Base-by-base conservation (phyloP, 2,797 vertebrate genomes). In the Discoglossus pictus region DNA sequence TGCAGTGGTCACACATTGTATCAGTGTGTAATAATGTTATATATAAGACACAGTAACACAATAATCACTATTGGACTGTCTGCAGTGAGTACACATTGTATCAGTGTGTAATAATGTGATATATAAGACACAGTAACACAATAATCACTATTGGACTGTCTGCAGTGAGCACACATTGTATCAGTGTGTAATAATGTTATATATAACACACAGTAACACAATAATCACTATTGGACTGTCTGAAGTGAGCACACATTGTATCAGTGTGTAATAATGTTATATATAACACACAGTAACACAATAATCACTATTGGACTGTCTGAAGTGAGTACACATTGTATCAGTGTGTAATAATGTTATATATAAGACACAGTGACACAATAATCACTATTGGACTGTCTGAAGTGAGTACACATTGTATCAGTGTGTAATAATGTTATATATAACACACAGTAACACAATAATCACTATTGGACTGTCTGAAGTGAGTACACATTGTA, bases 1-100 rank as follows among this genome's bases (percentile, higher is more conserved):
- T 58, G 52, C 52, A 66, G 53, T n/a, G 43, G 40, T 68, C 53
- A 46, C 46, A 27, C 66, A 69, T 16, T 43, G n/a, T 43, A 6
- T 43, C 7, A 6, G 15, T 43, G 16, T 16, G 10, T 16, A 2
- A n/a, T n/a, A n/a, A n/a, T n/a, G n/a, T n/a, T n/a, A n/a, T n/a
- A n/a, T n/a, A n/a, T n/a, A n/a, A n/a, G n/a, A n/a, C n/a, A n/a
- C n/a, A n/a, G n/a, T n/a, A n/a, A n/a, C n/a, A n/a, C n/a, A n/a
- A n/a, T n/a, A n/a, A n/a, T n/a, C n/a, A n/a, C n/a, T 36, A n/a
- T 31, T 58, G 42, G 39, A 44, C 58, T 35, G 39, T 58, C 21
- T 58, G 52, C 52, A 66, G 53, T 54, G n/a, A 52, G 16, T 13
- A 11, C 5, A 13, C 16, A 38, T 16, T 43, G n/a, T 43, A 6